Conservation (phyloP, 2,888 invertebrate genomes). For the Melinaea marsaeus region DNA sequence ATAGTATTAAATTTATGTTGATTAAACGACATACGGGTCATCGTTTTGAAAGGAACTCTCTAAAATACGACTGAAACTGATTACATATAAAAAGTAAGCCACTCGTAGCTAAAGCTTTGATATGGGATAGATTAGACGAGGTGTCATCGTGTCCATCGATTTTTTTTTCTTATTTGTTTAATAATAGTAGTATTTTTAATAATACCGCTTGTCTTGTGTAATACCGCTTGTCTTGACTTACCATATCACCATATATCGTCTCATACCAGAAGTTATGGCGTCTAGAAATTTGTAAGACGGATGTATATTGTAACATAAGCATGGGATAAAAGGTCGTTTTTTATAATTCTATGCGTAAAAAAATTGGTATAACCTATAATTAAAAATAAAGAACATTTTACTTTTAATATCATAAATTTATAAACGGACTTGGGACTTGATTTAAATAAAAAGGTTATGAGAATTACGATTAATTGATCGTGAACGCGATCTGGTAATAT, state of each 20-base stretch:
- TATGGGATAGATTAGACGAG: slow-evolving; percentile 14
- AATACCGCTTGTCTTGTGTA: too few species aligned
- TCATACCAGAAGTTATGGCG: too few species aligned
- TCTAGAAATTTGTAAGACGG: too few species aligned
- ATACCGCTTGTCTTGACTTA: too few species aligned
- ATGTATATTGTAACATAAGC: too few species aligned
- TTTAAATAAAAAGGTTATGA: neutral
- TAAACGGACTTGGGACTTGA: too few species aligned
- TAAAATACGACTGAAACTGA: slow-evolving; percentile 15
- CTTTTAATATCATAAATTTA: too few species aligned
- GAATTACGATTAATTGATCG: neutral
- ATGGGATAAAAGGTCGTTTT: too few species aligned
- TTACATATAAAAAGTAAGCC: slow-evolving; percentile 17
- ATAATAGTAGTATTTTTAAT: neutral
- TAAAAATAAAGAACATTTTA: too few species aligned
- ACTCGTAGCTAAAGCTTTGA: slow-evolving; percentile 20
- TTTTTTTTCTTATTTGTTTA: neutral
- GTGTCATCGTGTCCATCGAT: slow-evolving; percentile 9
- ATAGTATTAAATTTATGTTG: neutral
- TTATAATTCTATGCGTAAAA: too few species aligned
- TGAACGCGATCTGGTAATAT: neutral
- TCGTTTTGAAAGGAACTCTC: neutral
- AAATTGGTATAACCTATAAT: too few species aligned
- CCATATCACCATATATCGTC: too few species aligned
- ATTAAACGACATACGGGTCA: neutral